phyloP scores from a whole-genome alignment of 2,113 vertebrate species.

The Cochlearius cochlearius region DNA sequence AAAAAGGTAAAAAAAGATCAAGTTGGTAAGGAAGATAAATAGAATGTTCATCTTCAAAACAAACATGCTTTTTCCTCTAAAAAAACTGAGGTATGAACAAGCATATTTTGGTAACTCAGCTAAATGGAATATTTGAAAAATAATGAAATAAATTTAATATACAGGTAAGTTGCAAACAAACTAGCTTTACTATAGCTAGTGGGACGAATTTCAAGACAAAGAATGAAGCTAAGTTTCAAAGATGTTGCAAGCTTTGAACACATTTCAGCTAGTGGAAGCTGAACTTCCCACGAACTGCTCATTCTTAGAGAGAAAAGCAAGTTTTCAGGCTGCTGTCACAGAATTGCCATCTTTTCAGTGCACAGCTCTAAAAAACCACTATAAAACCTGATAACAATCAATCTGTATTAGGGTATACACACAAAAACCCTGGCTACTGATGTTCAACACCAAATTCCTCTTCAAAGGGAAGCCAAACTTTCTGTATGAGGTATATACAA shows the following conservation, averaged over 20 bases:
- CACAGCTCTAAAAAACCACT: not conserved
- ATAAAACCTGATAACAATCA: not conserved
- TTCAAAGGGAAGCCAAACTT: not conserved
- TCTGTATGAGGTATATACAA: not conserved
- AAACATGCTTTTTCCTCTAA: not conserved
- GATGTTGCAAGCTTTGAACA: not conserved
- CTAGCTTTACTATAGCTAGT: not conserved
- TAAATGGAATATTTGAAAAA: not conserved
- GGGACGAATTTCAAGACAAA: not conserved
- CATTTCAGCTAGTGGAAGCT: not conserved
- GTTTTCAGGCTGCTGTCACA: not conserved
- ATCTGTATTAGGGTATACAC: not conserved
- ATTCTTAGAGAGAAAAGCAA: not conserved
- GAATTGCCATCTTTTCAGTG: not conserved
- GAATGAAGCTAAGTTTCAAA: not conserved
- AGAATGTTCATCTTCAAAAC: not conserved
- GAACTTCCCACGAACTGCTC: not conserved
- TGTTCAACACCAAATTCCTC: not conserved
- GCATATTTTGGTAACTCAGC: not conserved
- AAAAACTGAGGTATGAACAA: not conserved
- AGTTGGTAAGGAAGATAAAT: not conserved
- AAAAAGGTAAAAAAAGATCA: not conserved
- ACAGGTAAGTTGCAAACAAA: not conserved
- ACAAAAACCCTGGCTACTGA: not conserved
- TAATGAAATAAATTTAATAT: not conserved